These are phyloP conservation scores for Dicrostonyx torquatus DNA, from an alignment of 2,797 vertebrate genomes.

Conservation along the genomic window DNA sequence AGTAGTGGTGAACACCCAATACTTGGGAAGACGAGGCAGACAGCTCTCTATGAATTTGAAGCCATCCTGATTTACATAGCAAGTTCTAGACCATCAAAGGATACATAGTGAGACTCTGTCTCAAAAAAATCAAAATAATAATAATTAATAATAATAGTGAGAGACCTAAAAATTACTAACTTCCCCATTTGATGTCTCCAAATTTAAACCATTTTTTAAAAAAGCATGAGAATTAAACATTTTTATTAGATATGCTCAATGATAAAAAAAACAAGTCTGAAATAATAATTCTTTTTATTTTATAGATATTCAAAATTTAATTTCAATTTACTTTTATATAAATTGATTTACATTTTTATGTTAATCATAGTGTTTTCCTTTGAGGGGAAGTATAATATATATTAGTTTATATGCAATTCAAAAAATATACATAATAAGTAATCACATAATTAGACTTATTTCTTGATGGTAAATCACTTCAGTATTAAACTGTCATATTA, in stretches of 20 bases:
- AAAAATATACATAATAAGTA: conserved; percentile 33
- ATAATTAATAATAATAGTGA: not conserved
- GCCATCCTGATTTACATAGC: not conserved
- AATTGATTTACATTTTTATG: conserved; percentile 47
- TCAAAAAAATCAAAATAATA: not conserved
- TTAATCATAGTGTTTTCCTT: not conserved
- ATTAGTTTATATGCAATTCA: conserved; percentile 16
- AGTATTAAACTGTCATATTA: conserved; percentile 45
- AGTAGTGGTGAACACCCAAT: not conserved
- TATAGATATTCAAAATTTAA: conserved; percentile 57
- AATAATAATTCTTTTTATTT: conserved; percentile 5
- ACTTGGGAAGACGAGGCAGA: not conserved
- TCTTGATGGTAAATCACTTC: conserved; percentile 54
- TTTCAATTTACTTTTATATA: conserved; percentile 33
- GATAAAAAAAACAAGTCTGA: not conserved
- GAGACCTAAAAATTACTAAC: not conserved
- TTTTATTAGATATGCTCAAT: not conserved
- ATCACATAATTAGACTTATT: conserved; percentile 35
- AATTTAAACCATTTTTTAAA: conserved; percentile 25
- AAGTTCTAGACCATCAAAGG: not conserved
- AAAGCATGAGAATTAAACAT: not conserved
- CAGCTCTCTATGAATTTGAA: not conserved
- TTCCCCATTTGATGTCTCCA: not conserved
- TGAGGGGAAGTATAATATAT: not conserved
- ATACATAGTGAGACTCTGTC: not conserved